A percentile compares a stretch with the other conserved stretches of the same genome.
Conservation (phyloP, 2,797 vertebrate genomes). For the Lacerta agilis region DNA sequence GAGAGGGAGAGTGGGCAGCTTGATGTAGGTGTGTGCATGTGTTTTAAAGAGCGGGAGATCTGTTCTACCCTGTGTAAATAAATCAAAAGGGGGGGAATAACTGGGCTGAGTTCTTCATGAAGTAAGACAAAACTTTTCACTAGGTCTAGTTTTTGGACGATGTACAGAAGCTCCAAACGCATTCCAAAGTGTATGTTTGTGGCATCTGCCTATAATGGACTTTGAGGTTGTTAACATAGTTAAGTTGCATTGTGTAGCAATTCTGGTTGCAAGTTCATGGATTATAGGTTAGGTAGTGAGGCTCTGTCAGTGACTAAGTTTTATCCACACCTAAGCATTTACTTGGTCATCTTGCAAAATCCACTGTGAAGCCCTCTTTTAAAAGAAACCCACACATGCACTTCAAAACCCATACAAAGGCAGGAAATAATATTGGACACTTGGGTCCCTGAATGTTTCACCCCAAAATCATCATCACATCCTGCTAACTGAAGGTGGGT, state of each 20-base stretch:
- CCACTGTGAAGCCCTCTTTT: no score
- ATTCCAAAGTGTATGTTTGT: background rate
- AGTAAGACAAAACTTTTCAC: conserved; percentile 52
- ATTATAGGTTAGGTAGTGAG: background rate
- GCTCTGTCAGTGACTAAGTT: background rate
- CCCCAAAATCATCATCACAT: conserved; percentile 76
- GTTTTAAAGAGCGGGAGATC: background rate
- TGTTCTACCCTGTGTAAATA: background rate
- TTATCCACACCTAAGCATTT: background rate
- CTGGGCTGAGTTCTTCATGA: conserved; percentile 26
- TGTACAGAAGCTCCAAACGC: conserved; percentile 34
- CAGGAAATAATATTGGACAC: conserved; percentile 66
- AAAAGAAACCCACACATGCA: conserved; percentile 32
- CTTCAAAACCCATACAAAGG: conserved; percentile 59
- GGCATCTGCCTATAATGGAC: background rate
- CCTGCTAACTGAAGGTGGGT: conserved; percentile 69
- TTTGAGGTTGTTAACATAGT: background rate
- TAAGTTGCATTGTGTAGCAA: background rate
- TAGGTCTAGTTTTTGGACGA: background rate
- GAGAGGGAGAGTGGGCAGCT: background rate
- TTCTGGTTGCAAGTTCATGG: background rate
- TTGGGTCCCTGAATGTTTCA: conserved; percentile 68
- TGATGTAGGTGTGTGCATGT: background rate
- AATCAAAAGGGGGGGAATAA: conserved; percentile 34
- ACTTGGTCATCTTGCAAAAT: background rate